Percentiles rank a stretch among this genome's conserved stretches.
Conservation (phyloP, 1,140 invertebrate genomes). For the Stenopsyche tienmushanensis region DNA sequence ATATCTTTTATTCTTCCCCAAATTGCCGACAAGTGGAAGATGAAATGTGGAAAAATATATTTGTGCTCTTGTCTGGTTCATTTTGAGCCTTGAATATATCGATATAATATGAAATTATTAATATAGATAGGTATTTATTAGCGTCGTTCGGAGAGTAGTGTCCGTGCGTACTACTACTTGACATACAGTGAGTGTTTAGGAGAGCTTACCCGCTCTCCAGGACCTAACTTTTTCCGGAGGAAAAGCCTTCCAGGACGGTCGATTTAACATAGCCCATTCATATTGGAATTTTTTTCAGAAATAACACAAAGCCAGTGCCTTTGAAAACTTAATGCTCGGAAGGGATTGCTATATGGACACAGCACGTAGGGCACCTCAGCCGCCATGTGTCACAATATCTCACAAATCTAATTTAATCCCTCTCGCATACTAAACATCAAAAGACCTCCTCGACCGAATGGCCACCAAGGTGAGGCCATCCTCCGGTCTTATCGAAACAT, state of each 20-base stretch:
- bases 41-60: too few species aligned
- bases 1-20: not conserved
- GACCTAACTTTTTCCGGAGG: constrained; percentile 27
- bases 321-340: constrained; percentile 42
- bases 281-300: constrained; percentile 39
- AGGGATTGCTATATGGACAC: too few species aligned
- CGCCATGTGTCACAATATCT: constrained; percentile 36
- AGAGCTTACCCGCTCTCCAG: constrained; percentile 26
- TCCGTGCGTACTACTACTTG: too few species aligned
- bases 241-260: constrained; percentile 35
- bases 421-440: constrained; percentile 38
- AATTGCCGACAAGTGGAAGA: too few species aligned
- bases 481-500: not conserved
- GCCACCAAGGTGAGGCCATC: not conserved
- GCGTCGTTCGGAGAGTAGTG: too few species aligned
- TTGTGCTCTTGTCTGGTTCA: too few species aligned
- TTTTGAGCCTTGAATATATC: too few species aligned
- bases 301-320: constrained; percentile 34
- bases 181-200: too few species aligned
- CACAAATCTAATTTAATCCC: constrained; percentile 37
- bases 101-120: too few species aligned
- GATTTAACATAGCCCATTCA: constrained; percentile 42
- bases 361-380: constrained; percentile 17
- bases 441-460: constrained; percentile 4
- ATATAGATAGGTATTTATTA: too few species aligned